Conservation (phyloP, 2,797 vertebrate species). For the Sylvilagus floridanus region DNA sequence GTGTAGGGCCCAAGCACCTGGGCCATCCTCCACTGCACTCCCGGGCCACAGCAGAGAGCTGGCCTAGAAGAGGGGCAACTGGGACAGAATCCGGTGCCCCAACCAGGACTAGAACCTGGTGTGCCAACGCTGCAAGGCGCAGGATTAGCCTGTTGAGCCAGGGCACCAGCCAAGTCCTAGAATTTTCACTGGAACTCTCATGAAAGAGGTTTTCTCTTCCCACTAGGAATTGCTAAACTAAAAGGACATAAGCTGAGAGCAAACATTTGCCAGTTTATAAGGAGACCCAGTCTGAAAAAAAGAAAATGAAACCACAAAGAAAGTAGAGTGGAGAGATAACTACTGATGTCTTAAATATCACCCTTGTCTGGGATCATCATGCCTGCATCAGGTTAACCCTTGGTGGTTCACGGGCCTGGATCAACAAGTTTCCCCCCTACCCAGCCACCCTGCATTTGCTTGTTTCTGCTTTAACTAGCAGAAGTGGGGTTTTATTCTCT, state of each 20-base stretch:
- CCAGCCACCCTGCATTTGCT: background rate
- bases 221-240: background rate
- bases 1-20: no score
- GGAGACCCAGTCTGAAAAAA: background rate
- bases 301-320: background rate
- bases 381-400: background rate
- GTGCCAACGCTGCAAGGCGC: no score
- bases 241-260: background rate
- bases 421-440: background rate
- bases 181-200: background rate
- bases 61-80: no score
- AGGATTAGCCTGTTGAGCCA: no score
- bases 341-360: background rate
- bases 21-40: no score
- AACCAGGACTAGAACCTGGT: no score
- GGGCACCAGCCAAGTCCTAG: background rate
- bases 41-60: no score
- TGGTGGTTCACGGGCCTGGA: background rate
- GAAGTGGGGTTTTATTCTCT: background rate
- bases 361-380: background rate
- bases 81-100: no score
- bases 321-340: background rate
- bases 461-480: background rate
- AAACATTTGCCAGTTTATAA: background rate
- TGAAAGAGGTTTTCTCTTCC: background rate